These are phyloP conservation scores for Limosa lapponica DNA, from an alignment of 2,797 vertebrate genomes.

Conservation along the genomic window DNA sequence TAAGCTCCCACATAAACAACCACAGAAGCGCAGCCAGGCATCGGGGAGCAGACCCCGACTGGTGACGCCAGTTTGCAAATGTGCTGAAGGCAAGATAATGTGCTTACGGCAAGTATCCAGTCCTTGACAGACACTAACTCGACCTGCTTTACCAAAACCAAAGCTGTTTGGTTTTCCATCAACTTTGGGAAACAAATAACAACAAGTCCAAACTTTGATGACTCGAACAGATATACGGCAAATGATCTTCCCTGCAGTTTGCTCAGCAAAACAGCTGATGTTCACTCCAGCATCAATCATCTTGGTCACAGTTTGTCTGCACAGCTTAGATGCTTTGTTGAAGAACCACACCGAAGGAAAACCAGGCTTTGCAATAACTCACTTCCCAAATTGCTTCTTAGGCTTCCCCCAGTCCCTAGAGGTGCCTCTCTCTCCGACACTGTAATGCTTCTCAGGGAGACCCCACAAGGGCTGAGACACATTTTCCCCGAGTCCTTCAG, in stretches of 20 bases:
- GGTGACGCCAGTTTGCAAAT: background rate
- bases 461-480: background rate
- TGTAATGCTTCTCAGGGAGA: background rate
- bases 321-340: background rate
- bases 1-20: background rate
- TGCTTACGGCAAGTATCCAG: background rate
- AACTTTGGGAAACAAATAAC: background rate
- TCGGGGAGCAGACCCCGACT: background rate
- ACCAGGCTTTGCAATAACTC: background rate
- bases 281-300: background rate
- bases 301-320: background rate
- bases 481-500: background rate
- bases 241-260: background rate
- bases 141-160: background rate
- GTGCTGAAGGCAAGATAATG: background rate
- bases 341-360: background rate
- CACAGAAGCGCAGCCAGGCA: background rate
- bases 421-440: background rate
- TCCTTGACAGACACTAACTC: background rate
- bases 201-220: background rate
- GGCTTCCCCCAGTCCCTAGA: background rate
- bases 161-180: background rate
- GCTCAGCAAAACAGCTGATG: background rate
- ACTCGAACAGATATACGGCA: fast-evolving
- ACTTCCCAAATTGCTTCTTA: background rate